phyloP scores from a whole-genome alignment of 2,113 vertebrate genomes.

The Nesogale talazaci region DNA sequence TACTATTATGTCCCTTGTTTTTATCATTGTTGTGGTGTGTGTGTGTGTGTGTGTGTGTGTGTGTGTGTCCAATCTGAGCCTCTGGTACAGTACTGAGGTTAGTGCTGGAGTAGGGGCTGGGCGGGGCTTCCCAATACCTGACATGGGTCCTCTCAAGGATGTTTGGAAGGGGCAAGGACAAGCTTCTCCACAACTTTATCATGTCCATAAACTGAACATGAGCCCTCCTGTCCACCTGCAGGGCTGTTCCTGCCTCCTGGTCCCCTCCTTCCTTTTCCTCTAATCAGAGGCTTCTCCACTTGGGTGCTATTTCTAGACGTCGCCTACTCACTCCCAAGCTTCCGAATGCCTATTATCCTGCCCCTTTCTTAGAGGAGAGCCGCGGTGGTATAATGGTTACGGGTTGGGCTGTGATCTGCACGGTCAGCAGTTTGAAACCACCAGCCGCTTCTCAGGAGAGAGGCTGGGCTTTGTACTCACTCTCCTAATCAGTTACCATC shows the following conservation, averaged over 20 bases:
- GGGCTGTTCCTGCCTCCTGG: too few species aligned
- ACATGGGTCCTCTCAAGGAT: background rate
- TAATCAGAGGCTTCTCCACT: background rate
- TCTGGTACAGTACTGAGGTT: background rate
- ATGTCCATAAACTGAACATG: too few species aligned
- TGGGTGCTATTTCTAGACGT: background rate
- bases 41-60: background rate
- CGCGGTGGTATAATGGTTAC: too few species aligned
- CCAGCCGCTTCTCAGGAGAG: too few species aligned
- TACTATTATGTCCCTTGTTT: background rate
- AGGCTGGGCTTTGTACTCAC: too few species aligned
- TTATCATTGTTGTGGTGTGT: background rate
- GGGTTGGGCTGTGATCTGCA: too few species aligned
- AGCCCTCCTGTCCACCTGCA: background rate
- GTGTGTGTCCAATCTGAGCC: background rate
- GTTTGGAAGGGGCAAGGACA: background rate
- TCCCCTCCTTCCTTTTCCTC: background rate
- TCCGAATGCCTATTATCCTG: background rate
- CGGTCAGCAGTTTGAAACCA: too few species aligned
- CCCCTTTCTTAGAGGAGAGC: background rate
- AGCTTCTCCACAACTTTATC: background rate
- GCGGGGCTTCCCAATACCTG: background rate
- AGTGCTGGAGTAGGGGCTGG: rapidly evolving
- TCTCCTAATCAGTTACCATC: too few species aligned
- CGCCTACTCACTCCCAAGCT: background rate